Evolutionary conservation across 2,888 invertebrate species (phyloP).

Genomic region (Tetramorium bicarinatum): DNA sequence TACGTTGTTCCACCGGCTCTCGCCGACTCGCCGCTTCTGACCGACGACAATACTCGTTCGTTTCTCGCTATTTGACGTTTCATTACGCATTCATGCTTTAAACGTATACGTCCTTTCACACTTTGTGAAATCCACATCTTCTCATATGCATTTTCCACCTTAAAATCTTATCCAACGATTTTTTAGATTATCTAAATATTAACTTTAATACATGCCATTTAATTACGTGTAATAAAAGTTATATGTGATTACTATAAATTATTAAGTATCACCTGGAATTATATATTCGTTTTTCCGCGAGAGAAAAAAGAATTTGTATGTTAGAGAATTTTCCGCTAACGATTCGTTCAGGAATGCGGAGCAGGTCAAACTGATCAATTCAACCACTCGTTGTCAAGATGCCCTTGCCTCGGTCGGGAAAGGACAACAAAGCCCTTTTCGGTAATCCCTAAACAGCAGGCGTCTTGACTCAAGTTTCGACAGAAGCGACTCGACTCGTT

Average conservation of each 20-base stretch:
- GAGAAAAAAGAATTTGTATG: not conserved
- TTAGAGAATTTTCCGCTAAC: not conserved
- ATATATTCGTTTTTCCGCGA: not conserved
- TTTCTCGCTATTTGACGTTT: not conserved
- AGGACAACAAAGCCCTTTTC: not conserved
- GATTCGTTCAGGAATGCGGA: not conserved
- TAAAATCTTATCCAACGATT: not conserved
- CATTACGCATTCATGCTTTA: not conserved
- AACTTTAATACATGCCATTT: not conserved
- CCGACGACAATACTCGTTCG: not conserved
- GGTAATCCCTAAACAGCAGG: not conserved
- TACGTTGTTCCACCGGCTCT: not conserved
- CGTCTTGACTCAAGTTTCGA: not conserved
- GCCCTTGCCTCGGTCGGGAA: not conserved
- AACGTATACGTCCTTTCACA: not conserved
- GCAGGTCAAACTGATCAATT: conserved; percentile 4
- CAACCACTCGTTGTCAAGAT: not conserved
- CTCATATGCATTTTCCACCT: not conserved
- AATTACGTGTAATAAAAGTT: not conserved
- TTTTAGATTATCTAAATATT: not conserved
- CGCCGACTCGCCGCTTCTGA: not conserved
- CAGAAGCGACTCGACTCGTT: conserved; percentile 7
- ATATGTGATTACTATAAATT: not conserved
- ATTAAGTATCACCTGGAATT: not conserved
- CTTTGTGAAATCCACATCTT: not conserved